Conservation (phyloP, 2,113 vertebrate genomes). For the Mixornis gularis region DNA sequence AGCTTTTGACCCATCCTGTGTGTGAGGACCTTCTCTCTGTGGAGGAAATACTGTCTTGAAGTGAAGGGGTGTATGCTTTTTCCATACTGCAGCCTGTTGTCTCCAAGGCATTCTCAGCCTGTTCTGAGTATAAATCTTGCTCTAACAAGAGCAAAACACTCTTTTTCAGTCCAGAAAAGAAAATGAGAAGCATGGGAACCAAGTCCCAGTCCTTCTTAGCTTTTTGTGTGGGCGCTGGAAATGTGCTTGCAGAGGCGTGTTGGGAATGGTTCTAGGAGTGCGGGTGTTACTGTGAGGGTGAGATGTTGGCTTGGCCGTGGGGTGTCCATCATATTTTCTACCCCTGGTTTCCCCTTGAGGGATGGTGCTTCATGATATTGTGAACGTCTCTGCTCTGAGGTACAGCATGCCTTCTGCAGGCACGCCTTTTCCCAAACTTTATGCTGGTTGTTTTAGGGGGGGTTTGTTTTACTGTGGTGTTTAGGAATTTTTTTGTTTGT, state of each 20-base stretch:
- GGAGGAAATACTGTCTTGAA: background rate
- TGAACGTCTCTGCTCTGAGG: background rate
- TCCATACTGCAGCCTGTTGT: background rate
- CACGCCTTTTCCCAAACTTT: background rate
- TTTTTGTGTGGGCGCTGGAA: background rate
- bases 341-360: background rate
- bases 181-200: background rate
- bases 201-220: background rate
- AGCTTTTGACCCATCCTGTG: background rate
- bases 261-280: background rate
- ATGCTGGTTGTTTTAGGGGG: background rate
- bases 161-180: background rate
- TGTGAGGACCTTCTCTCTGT: background rate
- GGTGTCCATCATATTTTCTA: background rate
- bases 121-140: background rate
- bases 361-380: background rate
- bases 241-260: background rate
- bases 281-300: accelerated
- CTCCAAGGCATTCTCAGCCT: background rate
- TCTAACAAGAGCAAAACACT: background rate
- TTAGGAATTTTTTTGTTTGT: background rate
- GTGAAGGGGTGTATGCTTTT: background rate
- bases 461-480: background rate
- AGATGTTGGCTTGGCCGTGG: background rate
- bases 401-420: background rate